A percentile compares a stretch with the other conserved stretches of the same genome.
Conservation (phyloP, 2,888 invertebrate genomes). For the Isotomurus palustris region DNA sequence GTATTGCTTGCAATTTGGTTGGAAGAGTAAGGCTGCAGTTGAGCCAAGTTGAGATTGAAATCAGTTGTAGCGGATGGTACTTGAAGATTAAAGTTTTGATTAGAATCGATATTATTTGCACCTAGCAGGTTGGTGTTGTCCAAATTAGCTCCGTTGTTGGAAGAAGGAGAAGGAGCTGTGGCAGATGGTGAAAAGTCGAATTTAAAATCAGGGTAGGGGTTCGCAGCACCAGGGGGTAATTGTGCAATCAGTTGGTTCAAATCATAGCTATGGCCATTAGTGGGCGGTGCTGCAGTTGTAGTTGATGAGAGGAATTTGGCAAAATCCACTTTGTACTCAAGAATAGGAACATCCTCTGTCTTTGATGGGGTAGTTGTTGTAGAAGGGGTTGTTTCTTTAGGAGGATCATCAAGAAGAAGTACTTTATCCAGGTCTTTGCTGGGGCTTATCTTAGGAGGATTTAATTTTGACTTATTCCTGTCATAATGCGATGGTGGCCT, state of each 20-base stretch:
- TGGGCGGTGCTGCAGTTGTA: neutral
- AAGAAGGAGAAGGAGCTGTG: no score
- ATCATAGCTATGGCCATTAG: neutral
- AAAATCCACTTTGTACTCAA: constrained; percentile 11
- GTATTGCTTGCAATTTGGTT: neutral
- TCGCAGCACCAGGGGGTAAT: neutral
- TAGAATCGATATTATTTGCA: constrained; percentile 5
- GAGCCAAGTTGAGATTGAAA: neutral
- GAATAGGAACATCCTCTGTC: neutral
- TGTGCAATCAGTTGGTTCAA: neutral
- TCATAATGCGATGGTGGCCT: neutral
- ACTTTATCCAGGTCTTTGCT: no score
- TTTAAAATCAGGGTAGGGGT: constrained; percentile 6
- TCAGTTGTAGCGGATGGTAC: neutral
- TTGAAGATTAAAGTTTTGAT: constrained; percentile 7
- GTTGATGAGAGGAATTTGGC: neutral
- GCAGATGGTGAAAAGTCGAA: constrained; percentile 12
- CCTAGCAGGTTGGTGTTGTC: no score
- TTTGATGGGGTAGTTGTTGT: neutral
- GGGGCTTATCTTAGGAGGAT: neutral
- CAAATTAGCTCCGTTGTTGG: no score
- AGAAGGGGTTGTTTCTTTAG: neutral
- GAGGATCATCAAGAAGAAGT: neutral
- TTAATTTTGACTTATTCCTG: neutral
- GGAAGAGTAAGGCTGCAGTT: neutral